A percentile compares a stretch with the other conserved stretches of the same genome.
Evolutionary conservation across 2,888 invertebrate genomes (phyloP).

Genomic region (Sarcophaga subvicina): DNA sequence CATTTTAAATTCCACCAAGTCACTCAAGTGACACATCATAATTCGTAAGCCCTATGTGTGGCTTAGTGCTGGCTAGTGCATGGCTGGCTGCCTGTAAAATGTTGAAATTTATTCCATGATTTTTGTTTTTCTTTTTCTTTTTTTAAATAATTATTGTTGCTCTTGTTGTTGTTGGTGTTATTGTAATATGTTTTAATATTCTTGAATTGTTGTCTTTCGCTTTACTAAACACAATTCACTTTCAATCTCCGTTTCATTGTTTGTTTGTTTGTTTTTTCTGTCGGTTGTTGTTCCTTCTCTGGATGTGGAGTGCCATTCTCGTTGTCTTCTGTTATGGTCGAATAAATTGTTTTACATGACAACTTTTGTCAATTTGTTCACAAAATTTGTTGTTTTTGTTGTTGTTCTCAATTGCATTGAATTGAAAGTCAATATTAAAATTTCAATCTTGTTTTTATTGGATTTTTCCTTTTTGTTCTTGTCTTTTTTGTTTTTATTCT

Average conservation of each 20-base stretch:
- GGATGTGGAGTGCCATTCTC: neutral
- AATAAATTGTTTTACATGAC: conserved; percentile 67
- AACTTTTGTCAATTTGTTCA: conserved; percentile 62
- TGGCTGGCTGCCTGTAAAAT: neutral
- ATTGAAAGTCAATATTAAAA: conserved; percentile 44
- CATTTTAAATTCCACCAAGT: conserved; percentile 42
- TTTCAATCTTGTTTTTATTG: conserved; percentile 42
- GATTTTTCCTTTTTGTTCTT: neutral
- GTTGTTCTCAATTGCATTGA: conserved; percentile 24
- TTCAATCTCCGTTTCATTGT: conserved; percentile 49
- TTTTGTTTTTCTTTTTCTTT: no score
- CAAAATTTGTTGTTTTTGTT: neutral
- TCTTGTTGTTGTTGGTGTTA: no score
- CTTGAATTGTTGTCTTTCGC: conserved; percentile 17
- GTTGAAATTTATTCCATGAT: neutral
- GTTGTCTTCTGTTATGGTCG: conserved; percentile 51
- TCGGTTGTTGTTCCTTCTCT: conserved; percentile 14
- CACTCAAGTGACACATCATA: conserved; percentile 63
- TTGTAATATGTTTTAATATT: conserved; percentile 7
- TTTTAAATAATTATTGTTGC: no score
- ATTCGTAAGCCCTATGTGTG: conserved; percentile 19
- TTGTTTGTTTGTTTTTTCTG: conserved; percentile 28
- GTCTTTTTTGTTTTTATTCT: no score
- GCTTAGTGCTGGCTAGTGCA: neutral
- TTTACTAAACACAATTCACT: conserved; percentile 49